Percentiles rank a stretch among this genome's conserved stretches.
phyloP scores from a whole-genome alignment of 2,113 vertebrate genomes.

The Oreochromis spilurus region DNA sequence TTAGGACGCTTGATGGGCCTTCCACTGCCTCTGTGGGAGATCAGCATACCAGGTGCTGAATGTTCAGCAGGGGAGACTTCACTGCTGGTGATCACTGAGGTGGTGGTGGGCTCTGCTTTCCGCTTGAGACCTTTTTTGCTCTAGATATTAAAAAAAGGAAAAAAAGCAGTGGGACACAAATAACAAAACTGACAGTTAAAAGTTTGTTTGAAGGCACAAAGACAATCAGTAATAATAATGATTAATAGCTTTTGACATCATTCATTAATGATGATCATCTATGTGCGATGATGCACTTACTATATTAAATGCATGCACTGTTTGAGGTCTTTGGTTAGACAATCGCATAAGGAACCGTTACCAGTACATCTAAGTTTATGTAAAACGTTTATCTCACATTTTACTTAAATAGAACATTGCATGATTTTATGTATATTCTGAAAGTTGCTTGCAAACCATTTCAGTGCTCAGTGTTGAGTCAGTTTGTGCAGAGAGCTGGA shows the following conservation, averaged over 20 bases:
- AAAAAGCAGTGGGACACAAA: neutral
- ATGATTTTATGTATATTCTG: neutral
- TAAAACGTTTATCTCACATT: neutral
- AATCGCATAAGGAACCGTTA: neutral
- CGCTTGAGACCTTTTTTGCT: constrained; percentile 82
- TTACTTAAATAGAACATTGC: neutral
- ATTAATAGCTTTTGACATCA: neutral
- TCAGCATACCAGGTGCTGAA: constrained; percentile 51
- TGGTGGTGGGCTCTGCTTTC: constrained; percentile 77
- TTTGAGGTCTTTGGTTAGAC: neutral
- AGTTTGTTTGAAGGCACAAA: neutral
- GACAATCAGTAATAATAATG: neutral
- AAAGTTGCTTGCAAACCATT: neutral
- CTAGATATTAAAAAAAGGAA: constrained; percentile 48
- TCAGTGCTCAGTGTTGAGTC: constrained; percentile 3
- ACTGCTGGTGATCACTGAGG: constrained; percentile 49
- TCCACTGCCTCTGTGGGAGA: constrained; percentile 51
- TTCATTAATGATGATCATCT: neutral
- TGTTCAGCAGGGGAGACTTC: constrained; percentile 50
- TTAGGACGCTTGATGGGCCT: constrained; percentile 70
- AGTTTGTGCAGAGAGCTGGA: constrained; percentile 54
- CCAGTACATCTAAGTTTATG: neutral
- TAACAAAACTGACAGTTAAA: neutral
- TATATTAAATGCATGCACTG: neutral
- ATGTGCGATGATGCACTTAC: neutral